phyloP scores from a whole-genome alignment of 2,888 invertebrate species.

The Octonoba sinensis region DNA sequence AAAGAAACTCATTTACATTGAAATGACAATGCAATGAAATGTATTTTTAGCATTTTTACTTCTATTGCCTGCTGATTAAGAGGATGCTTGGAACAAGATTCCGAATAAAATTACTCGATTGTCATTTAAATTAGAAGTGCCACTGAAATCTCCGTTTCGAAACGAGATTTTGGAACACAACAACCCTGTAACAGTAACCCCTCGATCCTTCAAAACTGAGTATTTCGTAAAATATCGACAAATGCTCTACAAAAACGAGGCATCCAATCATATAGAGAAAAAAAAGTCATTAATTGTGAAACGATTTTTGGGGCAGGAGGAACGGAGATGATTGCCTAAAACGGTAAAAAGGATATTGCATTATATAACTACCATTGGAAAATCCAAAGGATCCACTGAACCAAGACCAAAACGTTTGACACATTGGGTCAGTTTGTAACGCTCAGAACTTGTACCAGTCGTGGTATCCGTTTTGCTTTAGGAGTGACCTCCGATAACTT shows the following conservation, averaged over 20 bases:
- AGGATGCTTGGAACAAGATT: too few species aligned
- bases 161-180: constrained; percentile 2
- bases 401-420: constrained; percentile 58
- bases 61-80: too few species aligned
- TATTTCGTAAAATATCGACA: constrained; percentile 30
- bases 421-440: constrained; percentile 47
- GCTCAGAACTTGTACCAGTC: not conserved
- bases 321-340: constrained; percentile 48
- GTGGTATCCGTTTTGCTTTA: constrained; percentile 48
- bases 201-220: constrained; percentile 9
- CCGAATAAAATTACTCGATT: not conserved
- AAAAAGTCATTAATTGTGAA: constrained; percentile 40
- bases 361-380: constrained; percentile 28
- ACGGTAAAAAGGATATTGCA: constrained; percentile 50
- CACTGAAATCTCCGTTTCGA: constrained; percentile 14
- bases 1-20: too few species aligned
- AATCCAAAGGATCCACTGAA: constrained; percentile 31
- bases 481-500: constrained; percentile 47
- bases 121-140: constrained; percentile 13
- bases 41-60: too few species aligned
- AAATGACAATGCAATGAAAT: too few species aligned
- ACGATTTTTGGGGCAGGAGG: not conserved
- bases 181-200: constrained; percentile 49
- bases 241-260: constrained; percentile 1
- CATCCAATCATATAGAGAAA: constrained; percentile 4